Percentiles rank a stretch among this genome's conserved stretches.
phyloP scores from a whole-genome alignment of 2,888 invertebrate genomes.

The Coenonympha glycerion region DNA sequence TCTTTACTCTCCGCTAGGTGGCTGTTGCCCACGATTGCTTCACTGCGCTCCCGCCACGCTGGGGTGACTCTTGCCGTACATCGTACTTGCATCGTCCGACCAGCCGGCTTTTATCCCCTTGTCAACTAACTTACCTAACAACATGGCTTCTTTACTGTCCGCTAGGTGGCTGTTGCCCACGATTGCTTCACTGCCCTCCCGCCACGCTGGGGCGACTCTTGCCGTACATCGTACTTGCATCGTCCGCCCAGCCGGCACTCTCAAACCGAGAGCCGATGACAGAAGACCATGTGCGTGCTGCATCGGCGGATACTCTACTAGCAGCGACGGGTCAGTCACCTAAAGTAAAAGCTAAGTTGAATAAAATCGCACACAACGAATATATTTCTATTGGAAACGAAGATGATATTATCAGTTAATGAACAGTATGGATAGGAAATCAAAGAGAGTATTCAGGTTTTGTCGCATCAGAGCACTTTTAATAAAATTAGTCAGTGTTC shows the following conservation, averaged over 20 bases:
- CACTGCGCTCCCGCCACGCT: conserved; percentile 68
- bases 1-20: conserved; percentile 68
- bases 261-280: conserved; percentile 60
- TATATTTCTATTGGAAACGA: too few relatives aligned
- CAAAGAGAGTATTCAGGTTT: too few relatives aligned
- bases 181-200: conserved; percentile 68
- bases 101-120: too few relatives aligned
- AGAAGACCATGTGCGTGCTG: conserved; percentile 63
- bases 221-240: conserved; percentile 68
- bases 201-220: conserved; percentile 64
- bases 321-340: conserved; percentile 57
- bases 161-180: conserved; percentile 64
- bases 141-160: conserved; percentile 69
- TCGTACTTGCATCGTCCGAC: conserved; percentile 62
- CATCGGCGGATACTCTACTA: conserved; percentile 62
- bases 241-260: conserved; percentile 58
- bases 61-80: conserved; percentile 67
- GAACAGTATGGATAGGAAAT: too few relatives aligned
- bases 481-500: too few relatives aligned
- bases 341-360: too few relatives aligned
- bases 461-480: too few relatives aligned
- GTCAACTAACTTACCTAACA: conserved; percentile 49
- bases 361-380: too few relatives aligned
- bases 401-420: too few relatives aligned
- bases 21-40: conserved; percentile 65